phyloP scores from a whole-genome alignment of 2,113 vertebrate species.

The Empidonax alnorum region DNA sequence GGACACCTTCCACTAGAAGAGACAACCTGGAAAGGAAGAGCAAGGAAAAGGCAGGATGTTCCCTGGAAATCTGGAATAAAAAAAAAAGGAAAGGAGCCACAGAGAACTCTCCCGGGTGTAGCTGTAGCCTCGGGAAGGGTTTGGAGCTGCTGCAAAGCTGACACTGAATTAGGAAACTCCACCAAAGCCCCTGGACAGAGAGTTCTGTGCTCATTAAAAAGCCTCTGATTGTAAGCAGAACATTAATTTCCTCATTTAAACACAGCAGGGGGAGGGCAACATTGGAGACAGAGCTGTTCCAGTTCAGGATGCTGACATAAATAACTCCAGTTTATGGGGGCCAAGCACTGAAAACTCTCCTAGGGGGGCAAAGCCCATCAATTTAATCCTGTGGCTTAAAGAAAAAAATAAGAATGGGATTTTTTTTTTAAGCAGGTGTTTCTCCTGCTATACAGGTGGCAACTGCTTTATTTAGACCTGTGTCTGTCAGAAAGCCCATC shows the following conservation, averaged over 20 bases:
- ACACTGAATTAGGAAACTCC: background rate
- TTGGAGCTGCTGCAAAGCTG: background rate
- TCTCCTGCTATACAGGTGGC: background rate
- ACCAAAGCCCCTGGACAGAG: background rate
- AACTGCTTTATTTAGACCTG: background rate
- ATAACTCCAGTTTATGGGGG: background rate
- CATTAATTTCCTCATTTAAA: background rate
- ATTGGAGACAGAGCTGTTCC: background rate
- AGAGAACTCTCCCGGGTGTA: background rate
- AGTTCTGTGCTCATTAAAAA: background rate
- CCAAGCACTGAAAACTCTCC: background rate
- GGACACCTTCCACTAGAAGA: background rate
- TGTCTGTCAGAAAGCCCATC: background rate
- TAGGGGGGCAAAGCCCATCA: background rate
- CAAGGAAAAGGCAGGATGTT: background rate
- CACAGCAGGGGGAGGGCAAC: background rate
- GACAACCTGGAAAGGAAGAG: background rate
- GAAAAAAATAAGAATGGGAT: fast-evolving
- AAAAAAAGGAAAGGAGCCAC: background rate
- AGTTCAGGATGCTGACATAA: background rate
- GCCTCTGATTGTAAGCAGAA: background rate
- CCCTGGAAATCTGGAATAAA: background rate
- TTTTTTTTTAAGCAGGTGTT: background rate
- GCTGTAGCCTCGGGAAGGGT: background rate
- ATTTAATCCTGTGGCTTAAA: background rate